Conservation (phyloP, 2,888 invertebrate species). For the Zygothrica quintamaculata region DNA sequence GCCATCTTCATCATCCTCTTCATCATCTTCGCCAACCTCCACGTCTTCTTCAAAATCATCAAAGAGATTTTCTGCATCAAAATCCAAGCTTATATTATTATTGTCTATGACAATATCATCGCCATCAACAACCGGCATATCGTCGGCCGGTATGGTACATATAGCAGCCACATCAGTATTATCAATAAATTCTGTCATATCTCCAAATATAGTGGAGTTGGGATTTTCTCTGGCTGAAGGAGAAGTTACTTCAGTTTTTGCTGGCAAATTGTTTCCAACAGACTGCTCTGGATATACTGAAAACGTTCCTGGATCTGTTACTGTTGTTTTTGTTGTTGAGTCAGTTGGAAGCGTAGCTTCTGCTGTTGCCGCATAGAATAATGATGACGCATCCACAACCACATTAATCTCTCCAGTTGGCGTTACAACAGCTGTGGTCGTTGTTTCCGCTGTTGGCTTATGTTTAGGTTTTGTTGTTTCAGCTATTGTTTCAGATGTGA, state of each 20-base stretch:
- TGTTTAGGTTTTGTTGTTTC: slow-evolving; percentile 4
- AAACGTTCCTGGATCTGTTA: slow-evolving; percentile 26
- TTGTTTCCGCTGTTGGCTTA: slow-evolving; percentile 15
- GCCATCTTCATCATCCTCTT: slow-evolving; percentile 69
- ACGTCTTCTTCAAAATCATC: slow-evolving; percentile 76
- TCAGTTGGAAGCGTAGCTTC: slow-evolving; percentile 1
- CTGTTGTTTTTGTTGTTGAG: slow-evolving; percentile 2
- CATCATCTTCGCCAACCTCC: slow-evolving; percentile 66
- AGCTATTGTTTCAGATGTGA: not conserved
- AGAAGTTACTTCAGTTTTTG: not conserved
- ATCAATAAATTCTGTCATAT: slow-evolving; percentile 72
- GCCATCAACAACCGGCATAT: slow-evolving; percentile 80
- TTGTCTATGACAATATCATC: slow-evolving; percentile 81
- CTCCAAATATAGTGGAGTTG: slow-evolving; percentile 55
- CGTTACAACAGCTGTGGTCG: slow-evolving; percentile 44
- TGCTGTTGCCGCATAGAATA: slow-evolving; percentile 47
- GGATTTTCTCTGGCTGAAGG: slow-evolving; percentile 6
- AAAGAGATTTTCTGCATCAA: slow-evolving; percentile 78
- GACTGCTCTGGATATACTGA: slow-evolving; percentile 45
- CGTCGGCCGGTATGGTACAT: slow-evolving; percentile 79
- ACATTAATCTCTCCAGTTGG: slow-evolving; percentile 52
- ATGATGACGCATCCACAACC: slow-evolving; percentile 61
- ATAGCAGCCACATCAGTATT: slow-evolving; percentile 65
- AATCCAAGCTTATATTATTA: slow-evolving; percentile 80
- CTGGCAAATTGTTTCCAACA: slow-evolving; percentile 13